A percentile compares a stretch with the other conserved stretches of the same genome.
phyloP scores from a whole-genome alignment of 2,797 vertebrate genomes.

The Tauraco hartlaubi region DNA sequence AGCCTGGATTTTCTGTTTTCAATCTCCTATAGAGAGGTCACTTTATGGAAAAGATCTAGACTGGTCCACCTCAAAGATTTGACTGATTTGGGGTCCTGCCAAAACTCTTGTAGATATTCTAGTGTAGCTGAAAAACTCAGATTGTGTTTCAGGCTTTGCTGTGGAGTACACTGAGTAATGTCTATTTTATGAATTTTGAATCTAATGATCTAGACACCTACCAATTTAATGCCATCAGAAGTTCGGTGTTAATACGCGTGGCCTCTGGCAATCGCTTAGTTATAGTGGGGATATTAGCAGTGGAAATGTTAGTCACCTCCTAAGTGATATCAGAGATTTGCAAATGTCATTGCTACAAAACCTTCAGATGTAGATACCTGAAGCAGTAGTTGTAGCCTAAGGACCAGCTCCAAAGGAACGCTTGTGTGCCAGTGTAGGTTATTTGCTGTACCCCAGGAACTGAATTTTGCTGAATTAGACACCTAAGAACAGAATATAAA shows the following conservation, averaged over 20 bases:
- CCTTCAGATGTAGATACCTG: background rate
- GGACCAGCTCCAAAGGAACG: background rate
- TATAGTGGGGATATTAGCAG: background rate
- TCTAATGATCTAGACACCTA: constrained; percentile 19
- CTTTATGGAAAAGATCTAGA: background rate
- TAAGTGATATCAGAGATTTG: constrained; percentile 27
- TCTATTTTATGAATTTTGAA: background rate
- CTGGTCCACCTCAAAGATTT: background rate
- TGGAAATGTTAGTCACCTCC: constrained; percentile 55
- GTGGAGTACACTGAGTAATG: background rate
- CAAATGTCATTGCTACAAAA: constrained; percentile 36
- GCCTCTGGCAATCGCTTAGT: constrained; percentile 19
- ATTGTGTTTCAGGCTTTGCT: background rate
- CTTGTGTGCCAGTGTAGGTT: background rate
- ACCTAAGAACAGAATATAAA: background rate
- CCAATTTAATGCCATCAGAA: constrained; percentile 31
- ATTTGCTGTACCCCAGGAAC: background rate
- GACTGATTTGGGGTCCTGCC: background rate
- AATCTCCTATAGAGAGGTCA: background rate
- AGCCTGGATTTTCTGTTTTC: background rate
- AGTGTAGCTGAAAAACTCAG: background rate
- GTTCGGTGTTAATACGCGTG: constrained; percentile 7
- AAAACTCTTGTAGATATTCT: background rate
- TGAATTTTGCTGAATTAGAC: background rate
- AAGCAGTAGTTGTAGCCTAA: background rate